phyloP scores from a whole-genome alignment of 2,888 invertebrate genomes.

The Eumerus sabulonum region DNA sequence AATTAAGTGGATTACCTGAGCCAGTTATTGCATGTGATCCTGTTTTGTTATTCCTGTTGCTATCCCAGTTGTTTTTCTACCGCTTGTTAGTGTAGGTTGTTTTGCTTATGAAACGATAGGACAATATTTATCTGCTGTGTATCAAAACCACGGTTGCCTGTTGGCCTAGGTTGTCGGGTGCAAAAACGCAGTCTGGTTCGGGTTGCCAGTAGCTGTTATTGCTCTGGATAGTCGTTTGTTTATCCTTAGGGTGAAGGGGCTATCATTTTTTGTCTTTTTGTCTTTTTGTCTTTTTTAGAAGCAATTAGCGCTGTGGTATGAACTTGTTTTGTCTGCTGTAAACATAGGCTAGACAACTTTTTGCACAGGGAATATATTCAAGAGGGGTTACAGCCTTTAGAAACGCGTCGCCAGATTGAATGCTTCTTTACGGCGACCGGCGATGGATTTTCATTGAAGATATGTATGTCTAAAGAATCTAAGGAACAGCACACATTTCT shows the following conservation, averaged over 20 bases:
- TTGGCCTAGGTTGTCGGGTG: conserved; percentile 11
- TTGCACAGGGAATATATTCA: no score
- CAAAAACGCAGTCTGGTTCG: conserved; percentile 17
- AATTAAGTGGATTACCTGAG: conserved; percentile 62
- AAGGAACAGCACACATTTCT: no score
- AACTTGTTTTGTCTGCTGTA: no score
- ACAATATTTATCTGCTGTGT: conserved; percentile 24
- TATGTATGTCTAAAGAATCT: no score
- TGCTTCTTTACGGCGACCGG: no score
- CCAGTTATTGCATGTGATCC: conserved; percentile 36
- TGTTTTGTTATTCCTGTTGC: conserved; percentile 16
- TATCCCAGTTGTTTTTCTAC: conserved; percentile 3
- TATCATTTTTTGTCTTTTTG: not conserved
- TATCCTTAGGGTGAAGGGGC: not conserved
- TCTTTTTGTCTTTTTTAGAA: no score
- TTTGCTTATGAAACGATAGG: not conserved
- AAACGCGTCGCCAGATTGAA: no score
- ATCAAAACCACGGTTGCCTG: conserved; percentile 28
- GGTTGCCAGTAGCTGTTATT: not conserved
- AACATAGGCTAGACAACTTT: no score
- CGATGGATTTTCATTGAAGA: no score
- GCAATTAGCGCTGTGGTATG: no score
- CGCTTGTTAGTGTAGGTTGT: not conserved
- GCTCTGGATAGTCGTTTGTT: no score
- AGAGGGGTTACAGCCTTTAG: no score